Evolutionary conservation across 1,140 invertebrate genomes (phyloP).

Genomic region (Apis cerana): DNA sequence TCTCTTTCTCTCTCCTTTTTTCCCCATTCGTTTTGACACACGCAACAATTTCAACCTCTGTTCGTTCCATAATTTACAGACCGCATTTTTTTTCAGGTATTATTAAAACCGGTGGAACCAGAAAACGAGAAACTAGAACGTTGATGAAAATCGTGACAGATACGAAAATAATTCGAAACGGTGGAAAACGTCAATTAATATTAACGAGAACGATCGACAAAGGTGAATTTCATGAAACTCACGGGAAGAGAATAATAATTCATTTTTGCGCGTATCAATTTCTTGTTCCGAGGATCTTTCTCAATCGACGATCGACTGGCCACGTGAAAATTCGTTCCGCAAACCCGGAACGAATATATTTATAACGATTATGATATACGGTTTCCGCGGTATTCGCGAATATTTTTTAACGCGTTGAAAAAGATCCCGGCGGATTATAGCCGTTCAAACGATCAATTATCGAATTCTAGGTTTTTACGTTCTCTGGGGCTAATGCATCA

Average conservation of each 20-base stretch:
- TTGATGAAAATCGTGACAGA: background rate
- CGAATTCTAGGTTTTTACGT: constrained; percentile 50
- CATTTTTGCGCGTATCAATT: background rate
- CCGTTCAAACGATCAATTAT: constrained; percentile 30
- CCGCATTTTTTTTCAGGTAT: background rate
- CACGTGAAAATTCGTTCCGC: background rate
- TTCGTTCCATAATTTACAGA: background rate
- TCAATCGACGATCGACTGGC: too few relatives aligned
- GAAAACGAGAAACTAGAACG: background rate
- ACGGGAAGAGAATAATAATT: background rate
- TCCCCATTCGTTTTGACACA: background rate
- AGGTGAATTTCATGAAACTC: too few relatives aligned
- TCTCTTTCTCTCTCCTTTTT: too few relatives aligned
- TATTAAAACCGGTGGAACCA: background rate
- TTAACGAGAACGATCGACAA: background rate
- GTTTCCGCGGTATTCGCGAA: too few relatives aligned
- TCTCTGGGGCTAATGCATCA: constrained; percentile 26
- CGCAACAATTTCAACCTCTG: constrained; percentile 1
- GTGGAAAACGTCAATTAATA: background rate
- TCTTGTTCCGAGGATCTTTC: background rate
- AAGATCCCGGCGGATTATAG: constrained; percentile 6
- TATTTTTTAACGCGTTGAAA: background rate
- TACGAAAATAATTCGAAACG: background rate
- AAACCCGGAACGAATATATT: too few relatives aligned
- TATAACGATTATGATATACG: background rate